Conservation (phyloP, 2,113 vertebrate species). For the Erythrolamprus reginae region DNA sequence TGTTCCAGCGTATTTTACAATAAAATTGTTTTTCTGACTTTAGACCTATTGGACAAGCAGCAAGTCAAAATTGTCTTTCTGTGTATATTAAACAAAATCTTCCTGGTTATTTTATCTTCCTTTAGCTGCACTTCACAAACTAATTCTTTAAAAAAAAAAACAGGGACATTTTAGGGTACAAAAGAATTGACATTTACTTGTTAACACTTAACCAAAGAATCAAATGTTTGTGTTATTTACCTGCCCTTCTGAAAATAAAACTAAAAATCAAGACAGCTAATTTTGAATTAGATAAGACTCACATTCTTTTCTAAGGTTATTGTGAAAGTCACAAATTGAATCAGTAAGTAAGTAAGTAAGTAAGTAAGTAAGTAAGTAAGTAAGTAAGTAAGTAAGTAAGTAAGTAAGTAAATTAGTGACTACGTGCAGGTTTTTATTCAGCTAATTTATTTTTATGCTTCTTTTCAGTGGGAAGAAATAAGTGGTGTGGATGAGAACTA, state of each 20-base stretch:
- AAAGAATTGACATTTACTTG: not conserved
- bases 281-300: not conserved
- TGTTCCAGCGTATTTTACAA: not conserved
- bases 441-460: not conserved
- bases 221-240: not conserved
- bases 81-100: not conserved
- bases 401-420: too few species aligned
- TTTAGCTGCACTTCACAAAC: not conserved
- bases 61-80: not conserved
- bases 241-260: not conserved
- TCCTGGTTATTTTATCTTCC: not conserved
- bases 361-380: too few species aligned
- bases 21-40: not conserved
- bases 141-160: not conserved
- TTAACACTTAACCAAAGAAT: not conserved
- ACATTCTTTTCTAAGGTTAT: too few species aligned
- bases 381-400: too few species aligned
- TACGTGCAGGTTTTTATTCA: not conserved
- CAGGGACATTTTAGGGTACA: not conserved
- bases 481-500: slow-evolving; percentile 97
- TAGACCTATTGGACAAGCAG: not conserved
- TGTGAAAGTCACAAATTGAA: too few species aligned
- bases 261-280: not conserved
- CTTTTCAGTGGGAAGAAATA: slow-evolving; percentile 94
- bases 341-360: too few species aligned